Base-by-base conservation (phyloP, 1,140 invertebrate genomes). In the Lepidostoma basale region DNA sequence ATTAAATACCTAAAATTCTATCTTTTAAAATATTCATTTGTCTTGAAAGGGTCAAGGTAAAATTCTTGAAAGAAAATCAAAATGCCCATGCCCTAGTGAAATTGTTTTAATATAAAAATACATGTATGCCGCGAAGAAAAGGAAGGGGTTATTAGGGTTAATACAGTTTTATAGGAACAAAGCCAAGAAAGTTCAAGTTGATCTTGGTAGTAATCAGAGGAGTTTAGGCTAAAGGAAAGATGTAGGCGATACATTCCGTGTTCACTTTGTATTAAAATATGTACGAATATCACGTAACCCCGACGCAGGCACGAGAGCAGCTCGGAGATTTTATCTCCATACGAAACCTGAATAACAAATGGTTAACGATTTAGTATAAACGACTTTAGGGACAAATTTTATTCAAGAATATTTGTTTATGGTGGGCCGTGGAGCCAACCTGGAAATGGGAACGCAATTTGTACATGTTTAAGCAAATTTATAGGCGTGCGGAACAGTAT, bases 311-410 rank as follows among this genome's bases (percentile, higher is more conserved):
- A 63, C 47, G 39, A 56, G 47, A 67, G 52, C 64, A 39, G 44
- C 65, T 64, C 60, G 59, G 64, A 71, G 69, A 71, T 71, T 71
- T 63, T 71, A 71, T 71, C 69, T 71, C 23, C 12, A 47, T 60
- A 71, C 69, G 64, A 59, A 45, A 39, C 16, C 49, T 67, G 69
- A 71, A 71, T 71, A 71, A 71, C 65, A 71, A 71, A 71, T 62
- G 59, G n/a, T 42, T 33, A 44, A 64, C 64, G 65, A 71, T 71
- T 71, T 71, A 33, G 69, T 67, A 67, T 42, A 28, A 66, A 67
- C 65, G 60, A 67, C 64, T 71, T 52, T 36, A 4, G 69, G 47
- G 65, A 71, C 69, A 71, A 71, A 71, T 71, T 71, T 71, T 44
- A 67, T 58, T 40, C 56, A 6, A 26, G 56, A 42, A 42, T 60